Evolutionary conservation across 1,140 invertebrate species (phyloP), one percentile per base, ranked within the genome.

Genomic region (Pantala flavescens): DNA sequence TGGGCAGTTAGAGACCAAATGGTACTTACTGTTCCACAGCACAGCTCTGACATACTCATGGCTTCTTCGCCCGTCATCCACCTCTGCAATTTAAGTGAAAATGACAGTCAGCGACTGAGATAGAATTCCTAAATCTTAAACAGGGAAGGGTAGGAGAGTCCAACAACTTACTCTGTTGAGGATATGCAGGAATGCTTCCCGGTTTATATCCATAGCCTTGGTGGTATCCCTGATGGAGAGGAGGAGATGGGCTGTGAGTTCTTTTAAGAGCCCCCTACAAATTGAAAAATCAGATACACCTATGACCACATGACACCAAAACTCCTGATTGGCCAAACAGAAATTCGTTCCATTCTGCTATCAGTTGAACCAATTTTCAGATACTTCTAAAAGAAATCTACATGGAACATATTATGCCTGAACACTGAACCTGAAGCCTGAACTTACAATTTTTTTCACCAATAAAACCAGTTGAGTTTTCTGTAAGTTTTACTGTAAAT

Each of bases 11-110:
- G 28, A 36, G 28, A 36, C 28, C 28, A 5, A 5, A 5, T 36
- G 3, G 9, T 80, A 88, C 90, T 90, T 84, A 93, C 91, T 92
- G 84, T 91, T 92, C 90, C 90, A 92, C 78, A 92, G 87, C 78
- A 92, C 90, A 77, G 89, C 89, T 81, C 90, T 86, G 78, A 89
- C 86, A 86, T 91, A 90, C 80, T 90, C 89, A 81, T 89, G 88
- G 81, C 88, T 85, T 82, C 89, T 87, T 78, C 89, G 85, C 81
- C 87, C 87, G 82, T 91, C 90, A 81, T 92, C 90, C 82, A 90
- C 87, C 85, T 92, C 91, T 92, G 85, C 78, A 89, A 87, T 85
- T 83, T 84, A 84, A 82, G 77, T 79, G 78, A 77, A 78, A 73
- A 72, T 75, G 74, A 73, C 28, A 73, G 28, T 36, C 28, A 36